Percentiles rank a stretch among this genome's conserved stretches.
Evolutionary conservation across 1,140 invertebrate species (phyloP).

Genomic region (Tenebrio molitor): DNA sequence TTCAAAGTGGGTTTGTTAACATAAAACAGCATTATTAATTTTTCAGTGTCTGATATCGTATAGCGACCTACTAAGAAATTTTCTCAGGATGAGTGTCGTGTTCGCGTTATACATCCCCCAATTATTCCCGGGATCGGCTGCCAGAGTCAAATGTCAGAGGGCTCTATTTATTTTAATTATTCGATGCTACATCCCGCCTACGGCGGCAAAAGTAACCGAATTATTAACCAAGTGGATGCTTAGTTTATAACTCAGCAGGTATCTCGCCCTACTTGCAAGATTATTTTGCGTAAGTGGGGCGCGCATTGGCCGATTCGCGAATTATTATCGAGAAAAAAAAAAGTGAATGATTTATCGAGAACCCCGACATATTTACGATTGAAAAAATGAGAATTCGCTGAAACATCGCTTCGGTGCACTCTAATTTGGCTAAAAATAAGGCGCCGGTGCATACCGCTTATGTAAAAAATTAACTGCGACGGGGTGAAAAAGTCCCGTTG

Average conservation of each 20-base stretch:
- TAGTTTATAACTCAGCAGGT: background rate
- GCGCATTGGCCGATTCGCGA: conserved; percentile 22
- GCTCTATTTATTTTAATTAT: conserved; percentile 32
- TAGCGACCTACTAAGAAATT: conserved; percentile 31
- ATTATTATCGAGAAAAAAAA: conserved; percentile 27
- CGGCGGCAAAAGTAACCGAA: background rate
- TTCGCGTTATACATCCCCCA: background rate
- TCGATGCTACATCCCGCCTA: conserved; percentile 5
- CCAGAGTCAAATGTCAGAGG: conserved; percentile 17
- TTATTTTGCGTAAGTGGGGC: conserved; percentile 26
- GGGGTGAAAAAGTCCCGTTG: background rate
- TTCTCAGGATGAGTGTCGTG: background rate
- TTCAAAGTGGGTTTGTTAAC: conserved; percentile 29
- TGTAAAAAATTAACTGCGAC: conserved; percentile 12
- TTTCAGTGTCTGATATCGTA: conserved; percentile 15
- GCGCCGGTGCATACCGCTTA: background rate
- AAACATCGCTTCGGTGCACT: conserved; percentile 2
- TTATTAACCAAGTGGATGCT: conserved; percentile 14
- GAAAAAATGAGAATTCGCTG: conserved; percentile 4
- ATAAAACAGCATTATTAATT: conserved; percentile 13
- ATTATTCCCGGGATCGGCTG: background rate
- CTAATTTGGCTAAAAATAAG: conserved; percentile 20
- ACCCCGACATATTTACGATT: conserved; percentile 8
- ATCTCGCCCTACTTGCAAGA: conserved; percentile 15
- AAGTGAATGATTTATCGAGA: conserved; percentile 16